Evolutionary conservation across 1,140 invertebrate genomes (phyloP).

Genomic region (Helicoverpa zea): DNA sequence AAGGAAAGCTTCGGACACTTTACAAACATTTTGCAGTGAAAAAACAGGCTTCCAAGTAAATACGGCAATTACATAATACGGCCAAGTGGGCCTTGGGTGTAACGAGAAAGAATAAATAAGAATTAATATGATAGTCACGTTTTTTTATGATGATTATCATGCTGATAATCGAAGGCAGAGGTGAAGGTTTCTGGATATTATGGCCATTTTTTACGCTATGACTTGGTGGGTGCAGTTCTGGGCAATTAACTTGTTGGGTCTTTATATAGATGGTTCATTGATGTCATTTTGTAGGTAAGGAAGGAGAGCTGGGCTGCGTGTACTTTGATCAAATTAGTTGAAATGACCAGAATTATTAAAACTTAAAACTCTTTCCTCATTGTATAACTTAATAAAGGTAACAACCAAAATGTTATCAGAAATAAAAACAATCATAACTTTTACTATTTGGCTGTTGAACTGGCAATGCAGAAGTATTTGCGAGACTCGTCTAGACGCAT

Average conservation of each 20-base stretch:
- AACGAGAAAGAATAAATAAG: conserved; percentile 21
- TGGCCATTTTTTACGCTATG: neutral
- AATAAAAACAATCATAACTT: neutral
- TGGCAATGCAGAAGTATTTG: neutral
- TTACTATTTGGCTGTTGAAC: neutral
- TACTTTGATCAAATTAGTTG: too few relatives aligned
- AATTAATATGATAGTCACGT: conserved; percentile 39
- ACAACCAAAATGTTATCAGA: too few relatives aligned
- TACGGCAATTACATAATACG: conserved; percentile 18
- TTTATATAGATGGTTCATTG: conserved; percentile 17
- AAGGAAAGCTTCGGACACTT: conserved; percentile 1
- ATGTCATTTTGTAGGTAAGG: too few relatives aligned
- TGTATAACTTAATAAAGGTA: too few relatives aligned
- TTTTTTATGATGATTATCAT: conserved; percentile 12
- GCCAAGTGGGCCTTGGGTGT: neutral
- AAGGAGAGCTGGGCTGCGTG: too few relatives aligned
- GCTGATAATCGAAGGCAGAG: conserved; percentile 28
- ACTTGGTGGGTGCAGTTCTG: neutral
- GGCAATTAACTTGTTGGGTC: conserved; percentile 4
- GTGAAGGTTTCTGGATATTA: conserved; percentile 31
- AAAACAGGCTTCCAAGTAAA: conserved; percentile 23
- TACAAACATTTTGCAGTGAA: conserved; percentile 4
- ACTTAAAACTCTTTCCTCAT: too few relatives aligned
- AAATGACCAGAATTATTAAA: too few relatives aligned
- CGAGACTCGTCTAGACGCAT: too few relatives aligned